These are phyloP conservation scores for Petromus typicus DNA, from an alignment of 2,113 vertebrate genomes.

Conservation along the genomic window DNA sequence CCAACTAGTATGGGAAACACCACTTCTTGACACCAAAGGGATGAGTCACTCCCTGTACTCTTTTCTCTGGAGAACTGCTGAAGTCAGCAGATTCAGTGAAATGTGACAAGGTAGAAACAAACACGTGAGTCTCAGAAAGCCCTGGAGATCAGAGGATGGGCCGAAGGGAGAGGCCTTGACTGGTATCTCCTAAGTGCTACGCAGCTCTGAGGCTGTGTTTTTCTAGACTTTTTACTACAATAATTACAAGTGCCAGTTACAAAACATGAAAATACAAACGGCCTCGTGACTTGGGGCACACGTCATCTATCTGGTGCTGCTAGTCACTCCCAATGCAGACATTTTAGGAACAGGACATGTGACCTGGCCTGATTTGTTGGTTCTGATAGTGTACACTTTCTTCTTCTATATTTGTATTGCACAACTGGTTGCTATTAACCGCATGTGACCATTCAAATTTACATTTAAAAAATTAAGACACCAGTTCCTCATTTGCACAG, in stretches of 20 bases:
- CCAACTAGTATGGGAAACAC: conserved; percentile 29
- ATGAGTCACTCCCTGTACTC: neutral
- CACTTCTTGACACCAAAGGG: conserved; percentile 39
- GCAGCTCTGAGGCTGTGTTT: neutral
- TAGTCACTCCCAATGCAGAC: neutral
- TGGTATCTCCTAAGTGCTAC: neutral
- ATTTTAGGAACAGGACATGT: neutral
- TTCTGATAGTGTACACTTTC: neutral
- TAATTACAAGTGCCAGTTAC: conserved; percentile 44
- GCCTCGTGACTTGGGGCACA: neutral
- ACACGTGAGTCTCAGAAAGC: conserved; percentile 54
- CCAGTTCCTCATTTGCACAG: neutral
- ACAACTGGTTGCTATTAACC: neutral
- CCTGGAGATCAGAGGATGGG: neutral
- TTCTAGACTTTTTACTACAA: conserved; percentile 9
- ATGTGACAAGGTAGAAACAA: conserved; percentile 45
- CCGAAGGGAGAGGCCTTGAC: conserved; percentile 25
- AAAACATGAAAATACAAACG: conserved; percentile 48
- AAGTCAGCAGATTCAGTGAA: conserved; percentile 52
- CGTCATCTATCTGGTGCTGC: neutral
- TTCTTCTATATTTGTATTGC: neutral
- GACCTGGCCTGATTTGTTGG: neutral
- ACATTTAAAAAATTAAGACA: neutral
- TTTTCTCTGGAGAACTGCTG: conserved; percentile 27
- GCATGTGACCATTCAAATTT: neutral